Evolutionary conservation across 1,140 invertebrate genomes (phyloP).

Genomic region (Anastatus disparis): DNA sequence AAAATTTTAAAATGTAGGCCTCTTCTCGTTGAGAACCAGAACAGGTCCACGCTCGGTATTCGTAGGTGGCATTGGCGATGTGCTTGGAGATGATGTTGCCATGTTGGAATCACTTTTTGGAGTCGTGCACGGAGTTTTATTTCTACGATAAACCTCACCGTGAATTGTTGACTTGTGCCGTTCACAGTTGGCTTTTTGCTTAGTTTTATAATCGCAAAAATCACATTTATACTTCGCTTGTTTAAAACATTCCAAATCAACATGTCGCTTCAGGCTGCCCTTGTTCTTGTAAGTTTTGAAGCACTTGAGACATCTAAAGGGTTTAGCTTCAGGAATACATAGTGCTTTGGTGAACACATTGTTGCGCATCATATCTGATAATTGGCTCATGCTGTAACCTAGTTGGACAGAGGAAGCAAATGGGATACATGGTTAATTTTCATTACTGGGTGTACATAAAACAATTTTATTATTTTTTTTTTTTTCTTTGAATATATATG

Average conservation of each 20-base stretch:
- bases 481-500: too few relatives aligned
- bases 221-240: conserved; percentile 50
- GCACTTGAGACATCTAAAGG: conserved; percentile 45
- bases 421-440: not conserved
- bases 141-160: conserved; percentile 32
- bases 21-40: conserved; percentile 10
- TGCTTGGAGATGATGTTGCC: too few relatives aligned
- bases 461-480: not conserved
- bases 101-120: too few relatives aligned
- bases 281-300: conserved; percentile 46
- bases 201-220: conserved; percentile 54
- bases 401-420: conserved; percentile 22
- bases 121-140: too few relatives aligned
- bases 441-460: not conserved
- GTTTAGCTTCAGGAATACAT: too few relatives aligned
- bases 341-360: too few relatives aligned
- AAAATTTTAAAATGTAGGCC: too few relatives aligned
- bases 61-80: too few relatives aligned
- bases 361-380: too few relatives aligned
- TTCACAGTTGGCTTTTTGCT: conserved; percentile 55
- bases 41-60: not conserved
- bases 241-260: conserved; percentile 55
- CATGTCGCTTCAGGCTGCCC: conserved; percentile 55
- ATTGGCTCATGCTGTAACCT: not conserved
- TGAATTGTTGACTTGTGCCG: conserved; percentile 55